These are phyloP conservation scores for Chaenogobius annularis DNA, from an alignment of 2,113 vertebrate species.

Conservation along the genomic window DNA sequence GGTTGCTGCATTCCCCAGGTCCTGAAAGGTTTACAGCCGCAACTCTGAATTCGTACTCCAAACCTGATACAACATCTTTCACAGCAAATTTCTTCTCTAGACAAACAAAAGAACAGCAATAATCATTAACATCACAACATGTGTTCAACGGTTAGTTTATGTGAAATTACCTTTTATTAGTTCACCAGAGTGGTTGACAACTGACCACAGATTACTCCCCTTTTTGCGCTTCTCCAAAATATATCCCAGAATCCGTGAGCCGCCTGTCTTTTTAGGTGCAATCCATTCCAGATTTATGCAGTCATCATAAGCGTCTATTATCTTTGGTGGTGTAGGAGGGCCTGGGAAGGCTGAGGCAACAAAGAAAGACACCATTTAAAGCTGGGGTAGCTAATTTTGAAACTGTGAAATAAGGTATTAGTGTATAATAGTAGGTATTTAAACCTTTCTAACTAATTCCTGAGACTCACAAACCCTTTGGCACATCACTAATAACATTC, in stretches of 20 bases:
- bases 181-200: constrained; percentile 69
- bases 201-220: constrained; percentile 83
- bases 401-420: too few species aligned
- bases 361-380: background rate
- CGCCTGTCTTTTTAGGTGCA: constrained; percentile 74
- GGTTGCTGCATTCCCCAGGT: constrained; percentile 79
- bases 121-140: background rate
- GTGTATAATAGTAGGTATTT: too few species aligned
- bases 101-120: constrained; percentile 9
- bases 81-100: constrained; percentile 82
- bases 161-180: constrained; percentile 75
- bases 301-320: constrained; percentile 76
- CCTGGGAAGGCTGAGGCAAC: constrained; percentile 78
- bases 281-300: constrained; percentile 81
- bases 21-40: constrained; percentile 84
- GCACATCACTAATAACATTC: too few species aligned
- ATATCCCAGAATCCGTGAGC: constrained; percentile 82
- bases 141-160: background rate
- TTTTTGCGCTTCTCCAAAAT: constrained; percentile 86
- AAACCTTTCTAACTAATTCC: too few species aligned
- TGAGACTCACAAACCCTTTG: too few species aligned
- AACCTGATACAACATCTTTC: constrained; percentile 76
- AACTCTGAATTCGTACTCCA: constrained; percentile 89
- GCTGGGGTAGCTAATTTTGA: too few species aligned
- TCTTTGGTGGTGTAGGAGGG: constrained; percentile 78